Base-by-base conservation (phyloP, 2,888 invertebrate genomes). In the Argyra leucocephala region DNA sequence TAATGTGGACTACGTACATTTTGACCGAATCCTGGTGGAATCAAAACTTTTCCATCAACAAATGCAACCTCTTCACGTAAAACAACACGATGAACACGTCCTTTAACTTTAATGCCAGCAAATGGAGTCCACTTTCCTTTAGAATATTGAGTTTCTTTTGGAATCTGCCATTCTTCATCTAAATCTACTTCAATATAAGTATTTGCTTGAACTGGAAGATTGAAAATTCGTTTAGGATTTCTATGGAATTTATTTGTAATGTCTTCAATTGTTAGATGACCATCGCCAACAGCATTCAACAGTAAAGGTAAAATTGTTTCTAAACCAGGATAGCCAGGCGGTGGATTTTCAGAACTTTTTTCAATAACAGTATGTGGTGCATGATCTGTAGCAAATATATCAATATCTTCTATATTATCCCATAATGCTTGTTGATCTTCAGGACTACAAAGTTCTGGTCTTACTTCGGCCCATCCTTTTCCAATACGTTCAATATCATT, bases 81-180 rank as follows among this genome's bases (percentile, higher is more conserved):
- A 0, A 98, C 93, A 0, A 99, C 99, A 58, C 97, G 84, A 74
- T 94, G 91, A 2, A 99, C 89, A 4, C 88, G 85, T 1, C 99
- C 99, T 72, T 87, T 88, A 12, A 96, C 88, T 73, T 86, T 85
- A 81, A 83, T 86, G 1, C 97, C 97, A 24, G 91, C 90, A 78
- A 98, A 99, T 0, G 99, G 99, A 0, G 98, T 96, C 99, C 99
- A 99, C 71, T 89, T 87, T 0, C 97, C 88, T 81, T 96, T 97
- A 22, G 92, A 90, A 78, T 91, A 93, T 66, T 87, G 83, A 82
- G 91, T 88, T 24, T 86, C 84, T 36, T 86, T 83, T 0, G 93
- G 92, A 66, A 98, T 91, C 0, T 84, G 84, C 96, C 96, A 97
- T 79, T 94, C 91, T 71, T 92, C 90, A 75, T 96, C 93, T 81